Base-by-base conservation (phyloP, 2,888 invertebrate species). In the Leucophora obtusa region DNA sequence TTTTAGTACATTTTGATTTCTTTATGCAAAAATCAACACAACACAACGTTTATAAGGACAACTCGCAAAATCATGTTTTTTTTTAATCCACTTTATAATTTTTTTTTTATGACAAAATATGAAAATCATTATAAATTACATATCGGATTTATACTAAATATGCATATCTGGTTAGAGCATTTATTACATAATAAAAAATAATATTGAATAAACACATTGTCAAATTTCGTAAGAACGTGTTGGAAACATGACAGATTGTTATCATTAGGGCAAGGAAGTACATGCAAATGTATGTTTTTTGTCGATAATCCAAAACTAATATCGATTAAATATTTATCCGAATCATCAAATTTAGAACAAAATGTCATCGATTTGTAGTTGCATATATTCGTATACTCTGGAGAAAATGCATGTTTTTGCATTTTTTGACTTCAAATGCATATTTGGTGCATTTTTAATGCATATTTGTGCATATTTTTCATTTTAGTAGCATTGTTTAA, bases 1-100 rank as follows among this genome's bases (percentile, higher is more conserved):
- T 28, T 28, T 62, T 62, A 50, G 15, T 62, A 62, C 24, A 24
- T 62, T 62, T 21, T n/a, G 11, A 50, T 51, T 63, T 28, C 14
- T 28, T 63, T 18, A n/a, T 21, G 6, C 28, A 28, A 28, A 28
- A 28, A 28, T 28, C 6, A 28, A 28, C 28, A 28, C 6, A 28
- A 28, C 3, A 21, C 3, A 28, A 28, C 28, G 3, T 28, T 28
- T 28, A 28, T 43, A 63, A 51, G 50, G 51, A 51, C 63, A 63
- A 62, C 15, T 60, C 5, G 43, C 62, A 62, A 62, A 62, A 62
- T 43, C 24, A 24, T 62, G 11, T 62, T 62, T 62, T 6, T 28
- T 28, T 6, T 1, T 1, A 28, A 28, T 28, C 28, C 28, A 28
- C 28, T 28, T 28, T 28, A 28, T 28, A 6, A 1, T 4, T 15